Percentiles rank a stretch among this genome's conserved stretches.
Conservation (phyloP, 1,140 invertebrate species). For the Hetaerina americana region DNA sequence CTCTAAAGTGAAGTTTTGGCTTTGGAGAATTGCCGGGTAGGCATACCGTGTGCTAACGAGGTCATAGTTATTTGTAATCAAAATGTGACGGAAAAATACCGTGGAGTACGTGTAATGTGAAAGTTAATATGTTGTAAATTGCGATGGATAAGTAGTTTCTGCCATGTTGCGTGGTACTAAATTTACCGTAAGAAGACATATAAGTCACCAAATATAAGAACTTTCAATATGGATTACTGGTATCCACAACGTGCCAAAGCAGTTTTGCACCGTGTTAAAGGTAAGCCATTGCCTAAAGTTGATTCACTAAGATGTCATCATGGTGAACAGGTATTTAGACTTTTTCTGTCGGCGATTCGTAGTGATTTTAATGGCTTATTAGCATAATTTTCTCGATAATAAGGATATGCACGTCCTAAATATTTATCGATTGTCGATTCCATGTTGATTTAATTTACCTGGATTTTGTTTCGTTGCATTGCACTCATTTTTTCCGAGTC, state of each 20-base stretch:
- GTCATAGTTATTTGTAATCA: background rate
- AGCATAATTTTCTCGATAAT: background rate
- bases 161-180: background rate
- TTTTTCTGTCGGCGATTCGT: background rate
- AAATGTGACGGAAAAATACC: background rate
- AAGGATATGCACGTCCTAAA: too few species aligned
- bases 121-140: background rate
- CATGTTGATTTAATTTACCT: background rate
- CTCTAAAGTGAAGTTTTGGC: conserved; percentile 11
- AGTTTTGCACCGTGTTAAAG: conserved; percentile 11
- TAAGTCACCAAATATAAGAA: conserved; percentile 1
- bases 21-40: background rate
- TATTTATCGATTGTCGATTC: background rate
- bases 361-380: background rate
- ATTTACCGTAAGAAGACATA: background rate
- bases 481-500: background rate
- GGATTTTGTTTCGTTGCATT: background rate
- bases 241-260: conserved; percentile 12
- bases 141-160: background rate
- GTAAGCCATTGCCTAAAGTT: conserved; percentile 9
- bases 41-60: background rate
- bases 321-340: background rate
- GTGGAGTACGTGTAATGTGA: background rate
- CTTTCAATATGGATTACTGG: conserved; percentile 14
- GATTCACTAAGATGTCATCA: background rate